Conservation (phyloP, 2,888 invertebrate species). For the Torymus texanus region DNA sequence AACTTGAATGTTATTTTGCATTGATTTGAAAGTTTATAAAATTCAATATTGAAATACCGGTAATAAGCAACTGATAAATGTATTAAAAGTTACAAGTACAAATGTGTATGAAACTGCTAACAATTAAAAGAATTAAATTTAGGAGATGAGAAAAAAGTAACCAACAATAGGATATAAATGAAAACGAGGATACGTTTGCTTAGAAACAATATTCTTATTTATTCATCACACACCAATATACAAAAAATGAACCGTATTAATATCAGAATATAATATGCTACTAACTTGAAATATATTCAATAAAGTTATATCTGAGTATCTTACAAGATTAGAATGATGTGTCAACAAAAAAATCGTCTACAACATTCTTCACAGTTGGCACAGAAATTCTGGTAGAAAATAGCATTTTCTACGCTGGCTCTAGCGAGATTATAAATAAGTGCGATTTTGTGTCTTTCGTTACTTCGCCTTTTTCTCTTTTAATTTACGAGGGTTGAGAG, state of each 20-base stretch:
- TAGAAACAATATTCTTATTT: constrained; percentile 75
- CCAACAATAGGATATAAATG: background rate
- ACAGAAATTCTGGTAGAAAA: constrained; percentile 75
- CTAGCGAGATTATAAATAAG: constrained; percentile 72
- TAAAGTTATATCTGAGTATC: constrained; percentile 75
- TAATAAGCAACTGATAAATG: too few species aligned
- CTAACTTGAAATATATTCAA: constrained; percentile 75
- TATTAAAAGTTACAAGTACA: too few species aligned
- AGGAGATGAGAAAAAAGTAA: background rate
- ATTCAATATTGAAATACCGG: too few species aligned
- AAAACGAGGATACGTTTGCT: constrained; percentile 63
- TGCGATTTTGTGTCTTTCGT: constrained; percentile 48
- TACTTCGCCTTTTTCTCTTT: constrained; percentile 54
- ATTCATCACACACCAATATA: constrained; percentile 76
- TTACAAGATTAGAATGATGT: constrained; percentile 75
- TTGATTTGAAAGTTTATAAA: too few species aligned
- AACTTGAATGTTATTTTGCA: too few species aligned
- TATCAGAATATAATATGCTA: constrained; percentile 75
- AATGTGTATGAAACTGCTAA: too few species aligned
- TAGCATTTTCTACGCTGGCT: constrained; percentile 64
- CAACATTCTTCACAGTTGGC: constrained; percentile 74
- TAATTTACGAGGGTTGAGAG: constrained; percentile 66
- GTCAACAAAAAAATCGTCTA: constrained; percentile 71
- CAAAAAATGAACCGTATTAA: constrained; percentile 75
- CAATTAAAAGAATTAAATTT: background rate